Evolutionary conservation across 2,797 vertebrate species (phyloP).

Genomic region (Brotula barbata): DNA sequence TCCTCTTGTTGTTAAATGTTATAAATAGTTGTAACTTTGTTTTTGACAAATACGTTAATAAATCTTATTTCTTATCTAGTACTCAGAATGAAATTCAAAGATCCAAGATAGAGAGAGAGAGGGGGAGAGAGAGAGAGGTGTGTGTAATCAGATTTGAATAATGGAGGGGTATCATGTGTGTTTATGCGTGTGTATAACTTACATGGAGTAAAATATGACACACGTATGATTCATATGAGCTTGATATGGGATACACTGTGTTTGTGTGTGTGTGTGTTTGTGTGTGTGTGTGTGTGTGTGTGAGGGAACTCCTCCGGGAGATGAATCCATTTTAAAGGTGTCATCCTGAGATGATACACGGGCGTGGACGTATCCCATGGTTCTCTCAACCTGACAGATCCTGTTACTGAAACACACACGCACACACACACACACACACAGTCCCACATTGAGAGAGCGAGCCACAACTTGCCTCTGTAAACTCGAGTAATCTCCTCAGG

Average conservation of each 20-base stretch:
- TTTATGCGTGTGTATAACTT: background rate
- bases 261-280: slow-evolving; percentile 15
- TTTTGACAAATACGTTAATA: no score
- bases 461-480: slow-evolving; percentile 32
- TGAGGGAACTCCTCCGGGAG: slow-evolving; percentile 16
- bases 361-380: slow-evolving; percentile 50
- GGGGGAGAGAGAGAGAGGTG: background rate
- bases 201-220: background rate
- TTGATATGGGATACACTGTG: background rate
- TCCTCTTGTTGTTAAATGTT: no score
- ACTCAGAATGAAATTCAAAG: no score
- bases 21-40: no score
- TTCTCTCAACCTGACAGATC: slow-evolving; percentile 44
- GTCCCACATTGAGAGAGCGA: slow-evolving; percentile 8
- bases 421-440: slow-evolving; percentile 6
- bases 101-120: background rate
- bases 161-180: background rate
- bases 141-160: no score
- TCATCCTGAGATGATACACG: slow-evolving; percentile 38
- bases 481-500: slow-evolving; percentile 40
- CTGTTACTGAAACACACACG: background rate
- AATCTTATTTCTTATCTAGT: no score
- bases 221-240: background rate
- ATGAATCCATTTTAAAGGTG: slow-evolving; percentile 33
- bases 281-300: slow-evolving; percentile 24